Evolutionary conservation across 2,113 vertebrate species (phyloP), one percentile per base, ranked within the genome.

Genomic region (Sylvilagus bachmani): DNA sequence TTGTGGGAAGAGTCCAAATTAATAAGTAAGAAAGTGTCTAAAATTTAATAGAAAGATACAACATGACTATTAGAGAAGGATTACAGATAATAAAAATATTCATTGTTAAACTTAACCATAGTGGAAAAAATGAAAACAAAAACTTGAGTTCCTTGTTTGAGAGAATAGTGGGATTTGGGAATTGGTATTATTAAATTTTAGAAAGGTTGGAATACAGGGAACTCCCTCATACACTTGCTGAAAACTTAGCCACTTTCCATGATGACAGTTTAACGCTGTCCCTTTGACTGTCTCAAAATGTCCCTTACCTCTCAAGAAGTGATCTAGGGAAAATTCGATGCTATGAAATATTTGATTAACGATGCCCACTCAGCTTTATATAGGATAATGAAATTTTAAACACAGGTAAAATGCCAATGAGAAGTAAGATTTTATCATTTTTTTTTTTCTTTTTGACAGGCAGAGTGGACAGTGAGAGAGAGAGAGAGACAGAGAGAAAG

Each of bases 131-230:
- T 79, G 64, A 66, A 92, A 74, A 29, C 27, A 83, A 73, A 84
- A 64, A 55, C 71, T 38, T n/a, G 29, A 78, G 19, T 79, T 53
- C 71, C 58, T 89, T 71, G 27, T 14, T 92, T 79, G 22, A 95
- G 55, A 73, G 27, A 79, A 55, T 10, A 73, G 24, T 24, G 53
- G 21, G 13, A 29, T 3, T 44, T 64, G 29, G 44, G 44, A 71
- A 3, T 79, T 79, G 5, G 10, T 25, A 29, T 82, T 71, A 84
- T 19, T 19, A 27, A 89, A 4, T 49, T 79, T 33, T n/a, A 44
- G n/a, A 92, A 84, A 92, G 51, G 38, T 64, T 53, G 17, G 25
- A 53, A 77, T 83, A 55, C 88, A 78, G 84, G 38, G 70, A 84
- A 16, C 14, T 78, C 0, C 64, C 16, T 61, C 17, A 55, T 17